Percentiles rank a stretch among this genome's conserved stretches.
These are phyloP conservation scores for Hyperoplus lanceolatus DNA, from an alignment of 2,797 vertebrate genomes.

Conservation along the genomic window DNA sequence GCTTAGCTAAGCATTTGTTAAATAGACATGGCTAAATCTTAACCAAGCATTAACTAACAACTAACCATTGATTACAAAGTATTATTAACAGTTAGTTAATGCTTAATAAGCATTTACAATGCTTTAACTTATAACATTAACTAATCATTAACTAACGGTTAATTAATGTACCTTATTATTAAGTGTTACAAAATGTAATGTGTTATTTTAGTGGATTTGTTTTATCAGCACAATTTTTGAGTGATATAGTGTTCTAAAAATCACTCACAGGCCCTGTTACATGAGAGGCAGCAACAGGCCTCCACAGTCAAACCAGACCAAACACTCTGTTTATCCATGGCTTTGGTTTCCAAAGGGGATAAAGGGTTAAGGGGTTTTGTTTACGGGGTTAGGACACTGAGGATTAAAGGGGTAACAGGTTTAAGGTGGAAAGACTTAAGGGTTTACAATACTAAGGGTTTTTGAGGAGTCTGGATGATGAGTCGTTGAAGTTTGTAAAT, in stretches of 20 bases:
- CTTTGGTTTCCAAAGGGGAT: conserved; percentile 54
- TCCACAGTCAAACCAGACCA: conserved; percentile 14
- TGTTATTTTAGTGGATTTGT: not conserved
- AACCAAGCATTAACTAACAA: too few species aligned
- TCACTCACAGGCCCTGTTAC: conserved; percentile 7
- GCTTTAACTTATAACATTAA: too few species aligned
- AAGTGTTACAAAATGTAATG: not conserved
- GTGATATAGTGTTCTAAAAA: not conserved
- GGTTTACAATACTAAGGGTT: conserved; percentile 60
- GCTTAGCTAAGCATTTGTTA: too few species aligned
- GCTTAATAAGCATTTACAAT: too few species aligned
- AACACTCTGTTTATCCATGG: conserved; percentile 57
- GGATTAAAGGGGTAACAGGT: conserved; percentile 54
- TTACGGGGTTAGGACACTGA: conserved; percentile 47
- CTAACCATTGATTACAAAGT: too few species aligned
- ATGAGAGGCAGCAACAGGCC: not conserved
- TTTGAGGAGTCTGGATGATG: conserved; percentile 59
- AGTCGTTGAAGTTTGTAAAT: conserved; percentile 54
- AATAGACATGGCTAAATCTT: too few species aligned
- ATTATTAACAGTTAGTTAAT: too few species aligned
- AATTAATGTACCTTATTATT: too few species aligned
- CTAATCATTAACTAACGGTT: too few species aligned
- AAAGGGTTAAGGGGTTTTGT: conserved; percentile 31
- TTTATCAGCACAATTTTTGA: not conserved
- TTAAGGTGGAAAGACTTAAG: conserved; percentile 38